phyloP scores from a whole-genome alignment of 2,888 invertebrate species.

The Halictus ligatus region DNA sequence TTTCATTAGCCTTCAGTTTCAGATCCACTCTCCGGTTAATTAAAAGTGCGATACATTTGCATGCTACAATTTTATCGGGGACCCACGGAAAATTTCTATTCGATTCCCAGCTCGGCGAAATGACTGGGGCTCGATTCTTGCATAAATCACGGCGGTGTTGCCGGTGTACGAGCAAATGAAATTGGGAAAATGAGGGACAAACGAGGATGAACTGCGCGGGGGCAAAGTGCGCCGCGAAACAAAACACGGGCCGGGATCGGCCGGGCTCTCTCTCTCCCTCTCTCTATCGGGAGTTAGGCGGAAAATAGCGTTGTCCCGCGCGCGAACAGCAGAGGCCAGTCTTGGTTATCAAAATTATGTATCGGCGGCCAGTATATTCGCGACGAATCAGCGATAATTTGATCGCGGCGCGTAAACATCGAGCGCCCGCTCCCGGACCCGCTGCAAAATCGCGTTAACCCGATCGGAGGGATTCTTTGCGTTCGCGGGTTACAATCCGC shows the following conservation, averaged over 20 bases:
- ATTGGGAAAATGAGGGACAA: constrained; percentile 3
- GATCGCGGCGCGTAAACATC: constrained; percentile 6
- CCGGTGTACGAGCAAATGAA: not conserved
- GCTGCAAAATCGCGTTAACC: constrained; percentile 9
- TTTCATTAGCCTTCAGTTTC: not conserved
- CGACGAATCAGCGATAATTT: constrained; percentile 33
- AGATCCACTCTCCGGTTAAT: not conserved
- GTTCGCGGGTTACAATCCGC: constrained; percentile 5
- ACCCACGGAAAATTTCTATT: not conserved
- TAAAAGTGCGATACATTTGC: not conserved
- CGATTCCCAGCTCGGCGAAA: not conserved
- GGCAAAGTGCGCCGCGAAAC: not conserved
- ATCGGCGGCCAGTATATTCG: constrained; percentile 9
- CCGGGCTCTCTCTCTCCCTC: not conserved
- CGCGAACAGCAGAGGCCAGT: not conserved
- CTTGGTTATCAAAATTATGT: constrained; percentile 8
- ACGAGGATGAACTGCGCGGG: not conserved
- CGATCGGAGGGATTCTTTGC: constrained; percentile 32
- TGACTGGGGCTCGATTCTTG: not conserved
- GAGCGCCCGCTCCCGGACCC: not conserved
- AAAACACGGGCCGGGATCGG: not conserved
- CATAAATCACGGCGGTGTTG: not conserved
- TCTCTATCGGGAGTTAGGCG: not conserved
- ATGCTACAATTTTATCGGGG: not conserved
- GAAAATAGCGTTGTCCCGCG: not conserved